These are phyloP conservation scores for Metallyticus violacea DNA, from an alignment of 2,888 invertebrate species.

Conservation along the genomic window DNA sequence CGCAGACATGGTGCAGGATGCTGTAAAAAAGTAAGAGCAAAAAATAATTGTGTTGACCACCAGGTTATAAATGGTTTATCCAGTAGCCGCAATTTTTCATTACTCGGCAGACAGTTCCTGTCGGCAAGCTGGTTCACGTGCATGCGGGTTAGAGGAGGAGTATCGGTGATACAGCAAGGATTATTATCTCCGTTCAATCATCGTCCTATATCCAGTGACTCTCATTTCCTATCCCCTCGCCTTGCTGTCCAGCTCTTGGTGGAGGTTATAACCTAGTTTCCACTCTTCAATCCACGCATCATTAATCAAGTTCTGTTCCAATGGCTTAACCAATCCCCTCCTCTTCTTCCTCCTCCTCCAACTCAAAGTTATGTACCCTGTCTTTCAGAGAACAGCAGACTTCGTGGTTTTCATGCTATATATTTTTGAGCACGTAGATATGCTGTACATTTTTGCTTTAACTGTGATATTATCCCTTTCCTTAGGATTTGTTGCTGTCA, in stretches of 20 bases:
- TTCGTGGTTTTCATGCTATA: too few relatives aligned
- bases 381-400: not conserved
- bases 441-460: too few relatives aligned
- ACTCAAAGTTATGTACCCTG: not conserved
- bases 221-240: not conserved
- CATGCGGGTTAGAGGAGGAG: not conserved
- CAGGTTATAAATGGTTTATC: not conserved
- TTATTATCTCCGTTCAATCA: constrained; percentile 21
- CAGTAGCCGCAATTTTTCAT: not conserved
- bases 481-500: too few relatives aligned
- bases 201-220: too few relatives aligned
- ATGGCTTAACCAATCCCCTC: not conserved
- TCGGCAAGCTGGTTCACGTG: not conserved
- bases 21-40: not conserved
- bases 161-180: not conserved
- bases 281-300: constrained; percentile 22
- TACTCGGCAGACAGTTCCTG: not conserved
- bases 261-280: constrained; percentile 5
- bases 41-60: not conserved
- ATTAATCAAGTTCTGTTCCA: constrained; percentile 20
- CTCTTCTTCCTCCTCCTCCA: not conserved
- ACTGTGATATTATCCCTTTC: too few relatives aligned
- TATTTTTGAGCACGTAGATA: too few relatives aligned
- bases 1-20: not conserved
- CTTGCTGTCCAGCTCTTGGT: not conserved